A percentile compares a stretch with the other conserved stretches of the same genome.
Evolutionary conservation across 2,888 invertebrate genomes (phyloP).

Genomic region (Acanthosepion esculentum): DNA sequence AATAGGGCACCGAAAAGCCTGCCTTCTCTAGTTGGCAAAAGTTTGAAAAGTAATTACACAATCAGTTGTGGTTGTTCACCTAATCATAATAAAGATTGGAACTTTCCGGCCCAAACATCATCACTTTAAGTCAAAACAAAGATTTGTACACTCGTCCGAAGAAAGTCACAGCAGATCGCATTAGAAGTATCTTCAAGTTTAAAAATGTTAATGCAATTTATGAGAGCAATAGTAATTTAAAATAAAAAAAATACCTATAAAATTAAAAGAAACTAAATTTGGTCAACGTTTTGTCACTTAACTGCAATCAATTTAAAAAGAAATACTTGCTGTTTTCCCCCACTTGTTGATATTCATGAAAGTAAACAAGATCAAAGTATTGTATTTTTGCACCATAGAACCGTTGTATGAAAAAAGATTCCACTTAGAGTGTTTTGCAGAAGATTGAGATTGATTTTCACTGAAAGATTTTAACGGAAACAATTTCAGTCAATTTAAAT

Average conservation of each 20-base stretch:
- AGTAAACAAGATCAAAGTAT: neutral
- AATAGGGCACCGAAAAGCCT: no score
- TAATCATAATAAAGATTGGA: neutral
- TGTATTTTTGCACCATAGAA: neutral
- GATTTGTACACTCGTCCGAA: neutral
- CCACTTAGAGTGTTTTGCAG: neutral
- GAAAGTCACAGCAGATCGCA: no score
- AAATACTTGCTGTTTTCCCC: neutral
- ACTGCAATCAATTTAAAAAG: constrained; percentile 20
- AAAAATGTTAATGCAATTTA: neutral
- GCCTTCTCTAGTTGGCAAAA: no score
- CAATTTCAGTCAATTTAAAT: constrained; percentile 13
- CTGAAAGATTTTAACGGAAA: neutral
- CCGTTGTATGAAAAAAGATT: neutral
- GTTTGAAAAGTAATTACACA: no score
- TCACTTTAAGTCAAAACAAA: neutral
- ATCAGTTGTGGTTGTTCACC: no score
- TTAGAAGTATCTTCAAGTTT: neutral
- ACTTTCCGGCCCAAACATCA: neutral
- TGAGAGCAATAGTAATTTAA: no score
- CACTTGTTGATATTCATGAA: neutral
- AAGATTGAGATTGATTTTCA: neutral
- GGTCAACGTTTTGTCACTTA: constrained; percentile 2
- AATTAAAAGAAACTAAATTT: neutral
- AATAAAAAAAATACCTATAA: neutral